These are phyloP conservation scores for Cremastinae sp. DNA, from an alignment of 2,888 invertebrate genomes.

Conservation along the genomic window DNA sequence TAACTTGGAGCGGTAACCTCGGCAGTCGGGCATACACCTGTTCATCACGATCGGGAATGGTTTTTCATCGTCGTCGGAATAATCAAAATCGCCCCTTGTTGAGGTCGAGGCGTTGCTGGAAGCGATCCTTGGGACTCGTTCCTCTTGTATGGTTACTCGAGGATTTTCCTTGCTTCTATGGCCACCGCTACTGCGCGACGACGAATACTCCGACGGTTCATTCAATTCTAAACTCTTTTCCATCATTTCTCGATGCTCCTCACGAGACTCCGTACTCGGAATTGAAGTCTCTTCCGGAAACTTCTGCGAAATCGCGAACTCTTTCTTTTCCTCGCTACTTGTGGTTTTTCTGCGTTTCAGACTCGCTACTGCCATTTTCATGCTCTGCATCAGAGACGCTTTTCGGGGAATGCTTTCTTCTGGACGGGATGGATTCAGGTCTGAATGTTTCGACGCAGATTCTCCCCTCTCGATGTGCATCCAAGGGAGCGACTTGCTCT, in stretches of 20 bases:
- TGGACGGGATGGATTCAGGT: not conserved
- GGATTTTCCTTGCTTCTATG: not conserved
- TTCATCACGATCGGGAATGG: not conserved
- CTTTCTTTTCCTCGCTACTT: not conserved
- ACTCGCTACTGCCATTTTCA: constrained; percentile 25
- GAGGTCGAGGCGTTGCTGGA: not conserved
- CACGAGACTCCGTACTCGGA: not conserved
- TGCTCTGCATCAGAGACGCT: constrained; percentile 27
- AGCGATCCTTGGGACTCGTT: not conserved
- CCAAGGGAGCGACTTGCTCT: not conserved
- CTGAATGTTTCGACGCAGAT: not conserved
- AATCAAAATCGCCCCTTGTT: not conserved
- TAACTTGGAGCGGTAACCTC: not conserved
- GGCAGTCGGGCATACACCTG: constrained; percentile 22
- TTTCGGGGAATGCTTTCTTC: constrained; percentile 37
- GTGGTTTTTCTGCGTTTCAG: constrained; percentile 16
- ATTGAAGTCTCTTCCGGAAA: not conserved
- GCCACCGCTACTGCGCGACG: not conserved
- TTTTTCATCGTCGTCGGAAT: not conserved
- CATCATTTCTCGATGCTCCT: not conserved
- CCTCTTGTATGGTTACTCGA: not conserved
- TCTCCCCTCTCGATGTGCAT: not conserved
- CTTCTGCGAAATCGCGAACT: not conserved
- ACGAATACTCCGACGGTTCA: constrained; percentile 2
- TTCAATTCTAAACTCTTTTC: not conserved